These are phyloP conservation scores for Uromys caudimaculatus DNA, from an alignment of 2,797 vertebrate species.

Conservation along the genomic window DNA sequence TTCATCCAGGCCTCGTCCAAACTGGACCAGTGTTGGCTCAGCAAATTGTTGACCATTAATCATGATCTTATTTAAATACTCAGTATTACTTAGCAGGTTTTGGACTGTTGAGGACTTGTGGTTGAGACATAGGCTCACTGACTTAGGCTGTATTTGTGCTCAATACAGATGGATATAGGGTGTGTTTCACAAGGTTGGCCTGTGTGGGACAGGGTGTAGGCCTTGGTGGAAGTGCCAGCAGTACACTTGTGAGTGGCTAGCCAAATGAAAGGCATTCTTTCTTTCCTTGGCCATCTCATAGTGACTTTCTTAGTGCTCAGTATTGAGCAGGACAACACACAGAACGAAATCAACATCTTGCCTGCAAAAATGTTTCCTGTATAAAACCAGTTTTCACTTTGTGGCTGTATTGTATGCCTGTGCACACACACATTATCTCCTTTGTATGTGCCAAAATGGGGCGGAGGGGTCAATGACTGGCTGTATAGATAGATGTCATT, in stretches of 20 bases:
- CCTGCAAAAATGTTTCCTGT: not conserved
- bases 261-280: not conserved
- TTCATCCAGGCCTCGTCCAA: not conserved
- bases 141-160: not conserved
- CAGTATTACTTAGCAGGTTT: not conserved
- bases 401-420: not conserved
- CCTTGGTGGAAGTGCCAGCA: not conserved
- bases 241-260: not conserved
- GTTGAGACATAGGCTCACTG: not conserved
- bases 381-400: constrained; percentile 3
- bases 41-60: not conserved
- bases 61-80: constrained; percentile 7
- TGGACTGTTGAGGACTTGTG: not conserved
- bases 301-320: not conserved
- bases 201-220: not conserved
- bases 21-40: not conserved
- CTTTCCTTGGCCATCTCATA: not conserved
- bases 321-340: not conserved
- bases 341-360: not conserved
- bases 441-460: not conserved
- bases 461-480: accelerated
- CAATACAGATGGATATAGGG: not conserved
- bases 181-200: not conserved
- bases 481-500: not conserved
- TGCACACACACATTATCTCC: not conserved